Percentiles rank a stretch among this genome's conserved stretches.
phyloP scores from a whole-genome alignment of 2,888 invertebrate species.

The Bembecia ichneumoniformis region DNA sequence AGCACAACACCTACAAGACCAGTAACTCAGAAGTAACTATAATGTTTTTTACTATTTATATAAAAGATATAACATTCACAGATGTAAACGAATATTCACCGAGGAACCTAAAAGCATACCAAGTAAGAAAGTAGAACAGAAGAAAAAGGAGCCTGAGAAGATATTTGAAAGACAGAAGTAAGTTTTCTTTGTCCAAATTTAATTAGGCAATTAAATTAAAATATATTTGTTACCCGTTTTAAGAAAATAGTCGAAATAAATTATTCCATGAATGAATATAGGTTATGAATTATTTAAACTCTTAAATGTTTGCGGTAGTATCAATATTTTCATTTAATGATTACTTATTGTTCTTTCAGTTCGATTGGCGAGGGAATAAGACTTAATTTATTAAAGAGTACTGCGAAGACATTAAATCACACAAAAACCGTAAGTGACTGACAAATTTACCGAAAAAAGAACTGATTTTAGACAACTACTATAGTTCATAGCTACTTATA shows the following conservation, averaged over 20 bases:
- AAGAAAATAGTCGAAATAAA: not conserved
- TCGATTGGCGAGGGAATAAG: conserved; percentile 53
- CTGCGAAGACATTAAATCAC: conserved; percentile 32
- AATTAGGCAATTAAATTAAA: not conserved
- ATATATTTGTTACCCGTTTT: not conserved
- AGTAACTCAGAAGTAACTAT: no score
- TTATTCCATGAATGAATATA: not conserved
- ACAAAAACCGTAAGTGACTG: conserved; percentile 48
- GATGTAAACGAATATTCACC: conserved; percentile 79
- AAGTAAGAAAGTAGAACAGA: conserved; percentile 61
- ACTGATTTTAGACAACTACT: no score
- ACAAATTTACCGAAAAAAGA: conserved; percentile 3
- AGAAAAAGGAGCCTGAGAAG: conserved; percentile 63
- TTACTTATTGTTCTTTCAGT: conserved; percentile 29
- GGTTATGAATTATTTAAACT: no score
- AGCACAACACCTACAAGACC: no score
- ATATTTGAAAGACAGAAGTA: conserved; percentile 50
- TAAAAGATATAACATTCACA: conserved; percentile 16
- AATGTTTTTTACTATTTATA: no score
- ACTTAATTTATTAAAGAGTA: conserved; percentile 59
- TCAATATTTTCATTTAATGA: not conserved
- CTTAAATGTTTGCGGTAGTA: no score
- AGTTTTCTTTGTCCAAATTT: conserved; percentile 5
- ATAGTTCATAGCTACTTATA: no score
- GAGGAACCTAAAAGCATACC: conserved; percentile 78